Percentiles rank a stretch among this genome's conserved stretches.
Conservation (phyloP, 1,140 invertebrate species). For the Proales similis region DNA sequence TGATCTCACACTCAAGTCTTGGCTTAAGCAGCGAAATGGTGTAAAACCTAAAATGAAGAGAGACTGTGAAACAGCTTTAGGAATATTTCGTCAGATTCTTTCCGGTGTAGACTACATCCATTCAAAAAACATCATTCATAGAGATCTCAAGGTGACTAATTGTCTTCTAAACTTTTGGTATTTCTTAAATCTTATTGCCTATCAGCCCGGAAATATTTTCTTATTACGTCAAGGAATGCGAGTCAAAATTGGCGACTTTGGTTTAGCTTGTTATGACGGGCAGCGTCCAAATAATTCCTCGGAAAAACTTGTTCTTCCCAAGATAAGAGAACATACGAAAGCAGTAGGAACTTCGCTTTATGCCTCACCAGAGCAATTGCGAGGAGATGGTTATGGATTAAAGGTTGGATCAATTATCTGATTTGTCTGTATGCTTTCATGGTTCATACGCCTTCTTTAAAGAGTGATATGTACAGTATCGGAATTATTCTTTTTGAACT, state of each 20-base stretch:
- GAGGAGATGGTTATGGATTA: conserved; percentile 28
- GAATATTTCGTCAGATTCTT: conserved; percentile 87
- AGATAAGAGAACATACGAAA: conserved; percentile 18
- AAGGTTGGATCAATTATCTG: conserved; percentile 22
- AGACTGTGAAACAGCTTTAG: not conserved
- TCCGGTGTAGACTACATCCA: conserved; percentile 97
- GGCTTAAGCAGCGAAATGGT: conserved; percentile 12
- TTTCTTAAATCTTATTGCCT: too few relatives aligned
- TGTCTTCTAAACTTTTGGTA: too few relatives aligned
- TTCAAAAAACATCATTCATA: conserved; percentile 94
- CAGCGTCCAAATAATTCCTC: not conserved
- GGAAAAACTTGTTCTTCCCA: not conserved
- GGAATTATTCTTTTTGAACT: conserved; percentile 89
- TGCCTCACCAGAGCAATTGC: conserved; percentile 89
- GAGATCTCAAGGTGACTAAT: too few relatives aligned
- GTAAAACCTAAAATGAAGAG: not conserved
- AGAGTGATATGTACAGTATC: conserved; percentile 78
- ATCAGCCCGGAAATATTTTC: conserved; percentile 79
- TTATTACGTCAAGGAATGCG: conserved; percentile 87
- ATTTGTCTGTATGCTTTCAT: not conserved
- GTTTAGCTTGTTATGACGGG: conserved; percentile 56
- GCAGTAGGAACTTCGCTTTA: conserved; percentile 74
- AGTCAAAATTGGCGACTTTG: conserved; percentile 99
- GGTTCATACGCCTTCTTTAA: not conserved
- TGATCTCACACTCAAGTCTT: conserved; percentile 19